Evolutionary conservation across 2,888 invertebrate species (phyloP).

Genomic region (Cerastis rubricosa): DNA sequence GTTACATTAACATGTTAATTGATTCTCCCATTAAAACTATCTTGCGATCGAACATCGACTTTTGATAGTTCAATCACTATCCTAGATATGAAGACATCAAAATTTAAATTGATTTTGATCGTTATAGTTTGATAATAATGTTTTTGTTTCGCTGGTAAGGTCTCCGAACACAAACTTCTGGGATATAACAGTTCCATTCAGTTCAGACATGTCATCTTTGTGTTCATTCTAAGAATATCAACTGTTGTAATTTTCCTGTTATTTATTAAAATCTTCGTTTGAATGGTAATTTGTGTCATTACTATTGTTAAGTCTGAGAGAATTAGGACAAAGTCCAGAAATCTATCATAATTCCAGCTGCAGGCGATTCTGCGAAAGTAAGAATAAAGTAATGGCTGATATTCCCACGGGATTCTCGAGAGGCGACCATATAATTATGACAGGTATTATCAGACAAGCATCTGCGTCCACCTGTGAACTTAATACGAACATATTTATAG

Average conservation of each 20-base stretch:
- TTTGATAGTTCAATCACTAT: slow-evolving; percentile 42
- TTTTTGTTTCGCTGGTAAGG: slow-evolving; percentile 18
- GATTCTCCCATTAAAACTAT: slow-evolving; percentile 45
- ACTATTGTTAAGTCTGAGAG: slow-evolving; percentile 25
- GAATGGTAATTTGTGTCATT: slow-evolving; percentile 44
- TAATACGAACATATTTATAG: slow-evolving; percentile 39
- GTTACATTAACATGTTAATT: slow-evolving; percentile 43
- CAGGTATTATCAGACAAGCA: slow-evolving; percentile 43
- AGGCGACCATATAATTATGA: slow-evolving; percentile 52
- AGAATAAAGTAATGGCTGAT: slow-evolving; percentile 15
- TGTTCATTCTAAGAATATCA: slow-evolving; percentile 22
- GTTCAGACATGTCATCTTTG: slow-evolving; percentile 9
- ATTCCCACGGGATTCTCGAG: slow-evolving; percentile 54
- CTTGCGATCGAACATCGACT: slow-evolving; percentile 40
- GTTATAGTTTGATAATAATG: slow-evolving; percentile 35
- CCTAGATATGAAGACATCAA: slow-evolving; percentile 52
- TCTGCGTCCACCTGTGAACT: slow-evolving; percentile 32
- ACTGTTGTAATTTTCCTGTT: slow-evolving; percentile 21
- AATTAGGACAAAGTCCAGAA: slow-evolving; percentile 40
- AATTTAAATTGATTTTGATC: slow-evolving; percentile 44
- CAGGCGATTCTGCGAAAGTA: slow-evolving; percentile 44
- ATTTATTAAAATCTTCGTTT: slow-evolving; percentile 20
- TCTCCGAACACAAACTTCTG: slow-evolving; percentile 19
- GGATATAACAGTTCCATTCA: not conserved
- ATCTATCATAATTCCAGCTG: slow-evolving; percentile 23